Base-by-base conservation (phyloP, 1,140 invertebrate species). In the Zaprionus vittiger region DNA sequence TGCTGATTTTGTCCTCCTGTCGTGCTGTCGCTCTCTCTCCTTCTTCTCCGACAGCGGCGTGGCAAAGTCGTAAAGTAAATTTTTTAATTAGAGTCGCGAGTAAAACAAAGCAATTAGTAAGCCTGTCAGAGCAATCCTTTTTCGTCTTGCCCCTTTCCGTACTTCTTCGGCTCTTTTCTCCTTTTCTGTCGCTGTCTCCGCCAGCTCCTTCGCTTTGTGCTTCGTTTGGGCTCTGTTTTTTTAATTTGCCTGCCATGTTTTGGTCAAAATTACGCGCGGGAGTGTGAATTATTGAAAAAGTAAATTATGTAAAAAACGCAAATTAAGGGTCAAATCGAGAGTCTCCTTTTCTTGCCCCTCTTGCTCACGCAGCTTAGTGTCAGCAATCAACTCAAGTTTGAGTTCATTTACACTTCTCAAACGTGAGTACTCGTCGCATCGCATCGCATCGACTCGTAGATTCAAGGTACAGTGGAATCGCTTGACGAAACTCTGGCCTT, bases 61-160 rank as follows among this genome's bases (percentile, higher is more conserved):
- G 68, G 62, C 68, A 73, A 84, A 89, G 82, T 91, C 85, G 80
- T 86, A 91, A 90, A 90, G 86, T 91, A 91, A 80, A 91, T 90
- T 90, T 90, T 91, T 90, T 91, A 90, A 90, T 90, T 90, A 90
- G 85, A 91, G 85, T 91, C 85, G 82, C 79, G 80, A 90, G 85
- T 85, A 91, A 90, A 90, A 86, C 82, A 91, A 90, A 91, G 80
- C 85, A 90, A 90, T 90, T 90, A 90, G 85, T 86, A 80, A 83
- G 71, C 73, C 82, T 86, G 86, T 91, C 86, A 80, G 86, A 91
- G 82, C 79, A 90, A 90, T 86, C 85, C 85, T 80, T 90, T 85
- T 80, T 65, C 57, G 20, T 59, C 72, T 68, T 68, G 31, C 17
- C 60, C n/a, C 64, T 61, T 75, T 20, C 37, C 26, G 24, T 64